A percentile compares a stretch with the other conserved stretches of the same genome.
Conservation (phyloP, 2,797 vertebrate species). For the Argentina silus region DNA sequence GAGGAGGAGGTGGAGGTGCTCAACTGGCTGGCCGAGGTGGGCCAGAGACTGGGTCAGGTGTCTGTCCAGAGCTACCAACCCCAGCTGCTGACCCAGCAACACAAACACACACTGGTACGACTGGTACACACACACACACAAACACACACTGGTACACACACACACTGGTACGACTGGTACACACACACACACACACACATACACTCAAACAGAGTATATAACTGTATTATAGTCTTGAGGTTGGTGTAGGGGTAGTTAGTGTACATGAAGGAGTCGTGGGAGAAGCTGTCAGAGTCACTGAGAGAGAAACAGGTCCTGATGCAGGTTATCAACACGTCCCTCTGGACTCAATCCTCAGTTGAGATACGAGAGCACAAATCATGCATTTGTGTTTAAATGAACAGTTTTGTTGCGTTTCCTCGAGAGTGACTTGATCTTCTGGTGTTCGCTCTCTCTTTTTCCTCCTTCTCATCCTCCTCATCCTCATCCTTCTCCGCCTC, state of each 20-base stretch:
- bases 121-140: background rate
- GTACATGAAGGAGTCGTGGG: too few species aligned
- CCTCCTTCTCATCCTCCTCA: background rate
- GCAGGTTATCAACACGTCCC: too few species aligned
- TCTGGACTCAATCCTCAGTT: too few species aligned
- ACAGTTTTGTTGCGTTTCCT: background rate
- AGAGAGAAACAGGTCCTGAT: too few species aligned
- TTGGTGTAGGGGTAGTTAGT: too few species aligned
- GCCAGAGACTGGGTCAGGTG: constrained; percentile 91
- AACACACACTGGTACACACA: background rate
- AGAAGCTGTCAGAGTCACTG: too few species aligned
- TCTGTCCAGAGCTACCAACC: constrained; percentile 90
- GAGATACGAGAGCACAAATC: too few species aligned
- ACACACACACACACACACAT: background rate
- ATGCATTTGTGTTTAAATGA: too few species aligned
- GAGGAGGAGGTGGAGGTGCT: constrained; percentile 99
- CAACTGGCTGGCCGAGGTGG: constrained; percentile 98
- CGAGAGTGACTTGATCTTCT: background rate
- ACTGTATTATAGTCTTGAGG: too few species aligned
- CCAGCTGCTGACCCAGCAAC: constrained; percentile 89
- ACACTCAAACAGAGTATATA: too few species aligned
- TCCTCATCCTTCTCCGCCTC: too few species aligned
- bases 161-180: background rate
- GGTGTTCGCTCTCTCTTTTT: background rate
- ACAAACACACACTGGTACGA: constrained; percentile 79